Evolutionary conservation across 2,888 invertebrate species (phyloP).

Genomic region (Rhopalosiphum nymphaeae): DNA sequence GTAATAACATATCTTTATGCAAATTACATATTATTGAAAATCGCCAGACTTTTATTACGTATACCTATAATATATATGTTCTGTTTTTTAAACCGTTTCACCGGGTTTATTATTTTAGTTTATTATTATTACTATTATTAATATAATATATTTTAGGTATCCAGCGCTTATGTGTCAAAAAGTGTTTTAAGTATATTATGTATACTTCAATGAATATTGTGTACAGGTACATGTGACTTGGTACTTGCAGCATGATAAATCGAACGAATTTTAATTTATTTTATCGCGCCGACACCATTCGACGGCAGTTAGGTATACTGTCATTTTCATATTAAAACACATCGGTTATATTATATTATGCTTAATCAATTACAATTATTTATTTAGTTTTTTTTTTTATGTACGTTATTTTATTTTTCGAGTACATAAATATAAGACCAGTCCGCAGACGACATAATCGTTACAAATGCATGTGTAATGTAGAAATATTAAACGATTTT

Average conservation of each 20-base stretch:
- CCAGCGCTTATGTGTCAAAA: not conserved
- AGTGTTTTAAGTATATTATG: not conserved
- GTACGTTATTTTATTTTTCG: not conserved
- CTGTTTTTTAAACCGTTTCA: not conserved
- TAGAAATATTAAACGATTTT: not conserved
- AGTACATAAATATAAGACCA: not conserved
- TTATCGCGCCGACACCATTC: not conserved
- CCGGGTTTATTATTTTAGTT: not conserved
- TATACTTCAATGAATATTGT: not conserved
- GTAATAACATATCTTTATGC: not conserved
- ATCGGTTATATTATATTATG: slow-evolving; percentile 18
- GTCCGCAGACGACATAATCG: not conserved
- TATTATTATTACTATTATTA: not conserved
- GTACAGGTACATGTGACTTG: not conserved
- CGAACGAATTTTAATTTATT: slow-evolving; percentile 21
- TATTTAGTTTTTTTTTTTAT: not conserved
- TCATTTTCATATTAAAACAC: slow-evolving; percentile 9
- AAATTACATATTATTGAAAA: not conserved
- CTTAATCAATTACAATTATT: not conserved
- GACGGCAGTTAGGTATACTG: not conserved
- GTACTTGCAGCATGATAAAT: not conserved
- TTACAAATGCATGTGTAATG: not conserved
- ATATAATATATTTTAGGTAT: not conserved
- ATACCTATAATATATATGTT: no score
- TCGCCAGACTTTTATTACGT: not conserved